Evolutionary conservation across 2,113 vertebrate species (phyloP).

Genomic region (Psilopsiagon aurifrons): DNA sequence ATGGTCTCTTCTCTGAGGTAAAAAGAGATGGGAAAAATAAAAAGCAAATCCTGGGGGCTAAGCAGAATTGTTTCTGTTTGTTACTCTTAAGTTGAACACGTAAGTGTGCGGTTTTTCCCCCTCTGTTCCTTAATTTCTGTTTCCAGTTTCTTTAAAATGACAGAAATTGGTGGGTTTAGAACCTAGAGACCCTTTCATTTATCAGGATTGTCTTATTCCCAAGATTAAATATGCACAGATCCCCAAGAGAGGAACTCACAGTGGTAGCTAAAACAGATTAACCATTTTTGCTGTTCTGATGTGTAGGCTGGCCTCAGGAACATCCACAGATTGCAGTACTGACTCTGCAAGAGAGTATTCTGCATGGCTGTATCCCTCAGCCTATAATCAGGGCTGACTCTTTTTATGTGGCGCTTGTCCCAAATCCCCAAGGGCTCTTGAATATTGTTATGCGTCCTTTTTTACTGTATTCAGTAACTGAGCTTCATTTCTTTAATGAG

Average conservation of each 20-base stretch:
- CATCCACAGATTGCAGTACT: neutral
- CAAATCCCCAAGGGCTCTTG: neutral
- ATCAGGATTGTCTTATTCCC: neutral
- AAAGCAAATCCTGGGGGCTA: neutral
- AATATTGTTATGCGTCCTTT: neutral
- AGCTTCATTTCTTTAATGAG: neutral
- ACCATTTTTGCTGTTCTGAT: neutral
- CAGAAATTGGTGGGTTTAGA: neutral
- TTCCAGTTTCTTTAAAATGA: neutral
- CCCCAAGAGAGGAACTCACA: fast-evolving
- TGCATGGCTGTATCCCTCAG: neutral
- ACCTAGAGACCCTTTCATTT: neutral
- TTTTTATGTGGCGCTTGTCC: neutral
- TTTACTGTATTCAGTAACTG: neutral
- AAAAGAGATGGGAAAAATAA: neutral
- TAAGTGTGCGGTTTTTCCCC: fast-evolving
- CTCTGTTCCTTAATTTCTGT: neutral
- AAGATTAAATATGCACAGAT: neutral
- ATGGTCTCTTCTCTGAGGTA: neutral
- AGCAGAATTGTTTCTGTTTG: neutral
- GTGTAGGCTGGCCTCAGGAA: neutral
- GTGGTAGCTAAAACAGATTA: neutral
- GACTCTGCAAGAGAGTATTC: neutral
- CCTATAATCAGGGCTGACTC: neutral
- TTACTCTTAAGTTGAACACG: neutral